These are phyloP conservation scores for Anastatus disparis DNA, from an alignment of 1,140 invertebrate genomes.

Conservation along the genomic window DNA sequence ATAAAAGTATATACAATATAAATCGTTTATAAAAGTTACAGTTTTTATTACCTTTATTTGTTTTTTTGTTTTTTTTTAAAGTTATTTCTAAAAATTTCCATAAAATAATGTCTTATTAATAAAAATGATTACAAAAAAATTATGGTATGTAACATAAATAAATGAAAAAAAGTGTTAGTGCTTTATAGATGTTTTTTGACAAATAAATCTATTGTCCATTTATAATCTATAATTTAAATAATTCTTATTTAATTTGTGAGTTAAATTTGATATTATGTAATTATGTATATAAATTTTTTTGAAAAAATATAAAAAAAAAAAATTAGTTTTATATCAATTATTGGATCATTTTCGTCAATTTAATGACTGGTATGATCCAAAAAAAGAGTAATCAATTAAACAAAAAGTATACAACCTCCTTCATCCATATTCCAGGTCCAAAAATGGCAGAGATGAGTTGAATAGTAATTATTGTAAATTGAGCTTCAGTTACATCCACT, in stretches of 20 bases:
- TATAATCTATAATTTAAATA: no score
- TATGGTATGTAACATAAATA: neutral
- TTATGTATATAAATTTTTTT: constrained; percentile 31
- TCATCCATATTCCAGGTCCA: constrained; percentile 87
- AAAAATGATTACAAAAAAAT: neutral
- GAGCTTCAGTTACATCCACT: constrained; percentile 98
- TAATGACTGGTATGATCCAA: neutral
- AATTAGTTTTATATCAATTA: neutral
- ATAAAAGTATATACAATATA: neutral
- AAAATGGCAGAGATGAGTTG: constrained; percentile 89
- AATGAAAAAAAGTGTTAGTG: neutral
- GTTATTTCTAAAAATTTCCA: neutral
- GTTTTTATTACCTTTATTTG: neutral
- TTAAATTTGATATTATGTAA: constrained; percentile 23
- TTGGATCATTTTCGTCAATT: neutral
- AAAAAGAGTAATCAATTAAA: constrained; percentile 53
- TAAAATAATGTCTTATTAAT: neutral
- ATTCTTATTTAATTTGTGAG: neutral
- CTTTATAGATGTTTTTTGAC: neutral
- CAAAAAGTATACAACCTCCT: constrained; percentile 73
- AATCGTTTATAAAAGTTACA: neutral
- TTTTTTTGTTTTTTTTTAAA: neutral
- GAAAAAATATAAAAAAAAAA: constrained; percentile 40
- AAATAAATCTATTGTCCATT: constrained; percentile 12
- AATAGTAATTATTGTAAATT: constrained; percentile 91